These are phyloP conservation scores for Neria commutata DNA, from an alignment of 2,888 invertebrate genomes.

Conservation along the genomic window DNA sequence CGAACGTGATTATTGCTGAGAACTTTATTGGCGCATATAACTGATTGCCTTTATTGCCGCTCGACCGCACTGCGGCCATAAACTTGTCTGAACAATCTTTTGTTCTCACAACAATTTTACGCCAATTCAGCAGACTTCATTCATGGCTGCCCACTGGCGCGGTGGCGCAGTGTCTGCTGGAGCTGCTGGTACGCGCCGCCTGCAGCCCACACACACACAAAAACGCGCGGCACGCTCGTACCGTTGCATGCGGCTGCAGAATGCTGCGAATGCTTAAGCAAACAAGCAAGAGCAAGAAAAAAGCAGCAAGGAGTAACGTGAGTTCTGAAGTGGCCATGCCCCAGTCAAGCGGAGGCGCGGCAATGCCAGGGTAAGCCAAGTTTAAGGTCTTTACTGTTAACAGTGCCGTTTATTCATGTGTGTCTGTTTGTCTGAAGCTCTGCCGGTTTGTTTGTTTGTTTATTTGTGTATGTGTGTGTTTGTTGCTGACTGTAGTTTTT, in stretches of 20 bases:
- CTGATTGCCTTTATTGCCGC: too few relatives aligned
- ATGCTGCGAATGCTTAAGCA: neutral
- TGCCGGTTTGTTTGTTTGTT: too few relatives aligned
- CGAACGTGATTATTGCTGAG: too few relatives aligned
- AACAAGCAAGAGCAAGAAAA: neutral
- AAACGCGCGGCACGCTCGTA: neutral
- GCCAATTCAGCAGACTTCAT: slow-evolving; percentile 44
- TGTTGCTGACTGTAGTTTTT: too few relatives aligned
- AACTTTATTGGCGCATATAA: too few relatives aligned
- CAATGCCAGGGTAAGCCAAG: slow-evolving; percentile 47
- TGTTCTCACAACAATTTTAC: slow-evolving; percentile 53
- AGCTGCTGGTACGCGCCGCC: too few relatives aligned
- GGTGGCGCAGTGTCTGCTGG: too few relatives aligned
- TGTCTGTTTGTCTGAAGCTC: too few relatives aligned
- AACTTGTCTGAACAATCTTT: slow-evolving; percentile 43
- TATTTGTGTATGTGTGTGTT: too few relatives aligned
- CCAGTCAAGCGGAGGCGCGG: too few relatives aligned
- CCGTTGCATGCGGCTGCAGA: neutral
- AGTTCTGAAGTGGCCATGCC: neutral
- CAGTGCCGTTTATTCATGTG: slow-evolving; percentile 41
- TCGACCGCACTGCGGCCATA: neutral
- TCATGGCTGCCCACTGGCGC: neutral
- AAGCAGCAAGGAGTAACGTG: neutral
- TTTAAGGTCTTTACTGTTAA: slow-evolving; percentile 52
- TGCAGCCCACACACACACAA: neutral